Base-by-base conservation (phyloP, 1,140 invertebrate genomes). In the Drosophila biarmipes region DNA sequence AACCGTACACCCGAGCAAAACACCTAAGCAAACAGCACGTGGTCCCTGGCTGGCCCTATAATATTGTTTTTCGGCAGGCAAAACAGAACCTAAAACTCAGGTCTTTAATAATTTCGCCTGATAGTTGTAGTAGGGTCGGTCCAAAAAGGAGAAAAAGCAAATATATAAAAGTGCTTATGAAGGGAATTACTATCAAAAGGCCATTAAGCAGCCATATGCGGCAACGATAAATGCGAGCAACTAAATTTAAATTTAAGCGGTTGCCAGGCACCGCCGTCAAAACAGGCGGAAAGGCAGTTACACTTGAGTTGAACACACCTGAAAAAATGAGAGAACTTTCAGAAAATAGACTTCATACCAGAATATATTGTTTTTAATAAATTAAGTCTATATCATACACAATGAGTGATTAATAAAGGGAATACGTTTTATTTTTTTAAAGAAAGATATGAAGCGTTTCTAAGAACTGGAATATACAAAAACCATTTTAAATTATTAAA, bases 231-330 rank as follows among this genome's bases (percentile, higher is more conserved):
- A 45, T 85, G 80, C 69, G 58, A 64, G 77, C 67, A 72, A 62
- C 59, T 80, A 78, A 86, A 86, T 86, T 86, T 87, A 87, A 86
- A 87, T 86, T 87, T 78, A 87, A 86, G 74, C 82, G 57, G 64
- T 80, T 82, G 62, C 73, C 79, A 68, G 14, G 59, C 48, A 78
- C 35, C 66, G 64, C 43, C 52, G 31, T 54, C 17, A 51, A 75
- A 61, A 53, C 57, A 58, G 40, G n/a, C n/a, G 6, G 10, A 21
- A 12, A 42, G 24, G n/a, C 10, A 7, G 31, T n/a, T 35, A 29
- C 62, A 69, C 40, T 46, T 54, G 27, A 19, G 15, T 19, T 54
- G 27, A 19, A 12, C 15, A 15, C 59, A 67, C 63, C 8, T 5
- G 0, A 31, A 31, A 31, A 31, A 31, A 31, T 10, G 0, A 31